Percentiles rank a stretch among this genome's conserved stretches.
Conservation (phyloP, 2,113 vertebrate genomes). For the Galeopterus variegatus region DNA sequence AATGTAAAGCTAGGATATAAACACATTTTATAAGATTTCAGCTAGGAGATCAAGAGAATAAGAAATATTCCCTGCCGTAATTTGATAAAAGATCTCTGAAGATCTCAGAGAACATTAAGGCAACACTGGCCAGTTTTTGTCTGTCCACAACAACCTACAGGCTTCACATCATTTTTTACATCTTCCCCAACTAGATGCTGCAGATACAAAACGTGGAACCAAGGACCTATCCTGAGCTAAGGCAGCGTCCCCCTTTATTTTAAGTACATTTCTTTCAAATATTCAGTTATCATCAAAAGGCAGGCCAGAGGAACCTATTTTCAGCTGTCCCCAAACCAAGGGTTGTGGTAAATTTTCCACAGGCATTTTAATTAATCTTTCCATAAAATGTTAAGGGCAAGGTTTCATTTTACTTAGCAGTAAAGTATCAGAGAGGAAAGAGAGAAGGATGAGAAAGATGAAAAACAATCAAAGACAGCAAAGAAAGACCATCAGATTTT, state of each 20-base stretch:
- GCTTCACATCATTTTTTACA: background rate
- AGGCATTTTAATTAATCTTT: slow-evolving; percentile 52
- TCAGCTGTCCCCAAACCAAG: background rate
- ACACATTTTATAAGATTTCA: slow-evolving; percentile 11
- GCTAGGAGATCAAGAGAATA: background rate
- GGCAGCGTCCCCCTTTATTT: background rate
- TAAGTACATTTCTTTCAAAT: slow-evolving; percentile 38
- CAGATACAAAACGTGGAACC: background rate
- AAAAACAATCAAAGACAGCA: slow-evolving; percentile 60
- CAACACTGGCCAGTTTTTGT: background rate
- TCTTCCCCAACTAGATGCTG: background rate
- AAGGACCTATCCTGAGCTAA: background rate
- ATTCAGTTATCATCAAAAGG: slow-evolving; percentile 25
- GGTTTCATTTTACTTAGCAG: slow-evolving; percentile 53
- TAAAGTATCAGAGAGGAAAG: slow-evolving; percentile 16
- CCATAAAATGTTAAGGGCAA: background rate
- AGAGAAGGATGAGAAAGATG: slow-evolving; percentile 40
- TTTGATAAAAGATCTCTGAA: slow-evolving; percentile 28
- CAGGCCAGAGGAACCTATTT: background rate
- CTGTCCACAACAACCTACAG: background rate
- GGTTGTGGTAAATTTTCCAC: background rate
- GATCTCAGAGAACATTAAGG: background rate
- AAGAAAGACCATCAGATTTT: slow-evolving; percentile 65
- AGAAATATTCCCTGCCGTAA: background rate
- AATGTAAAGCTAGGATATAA: slow-evolving; percentile 36